Evolutionary conservation across 1,140 invertebrate genomes (phyloP).

Genomic region (Drosophila tropicalis): DNA sequence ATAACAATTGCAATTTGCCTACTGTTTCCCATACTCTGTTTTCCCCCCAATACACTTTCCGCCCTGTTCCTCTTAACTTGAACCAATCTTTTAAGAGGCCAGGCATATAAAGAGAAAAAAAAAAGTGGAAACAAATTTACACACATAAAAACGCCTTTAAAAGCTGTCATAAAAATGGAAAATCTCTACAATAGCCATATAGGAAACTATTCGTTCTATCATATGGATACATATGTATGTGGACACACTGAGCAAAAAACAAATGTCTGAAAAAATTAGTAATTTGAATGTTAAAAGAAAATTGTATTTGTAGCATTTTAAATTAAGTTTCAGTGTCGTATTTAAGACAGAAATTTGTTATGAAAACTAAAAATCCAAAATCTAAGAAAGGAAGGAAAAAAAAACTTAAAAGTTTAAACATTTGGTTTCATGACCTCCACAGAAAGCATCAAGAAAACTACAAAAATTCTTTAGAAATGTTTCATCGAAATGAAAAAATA

Average conservation of each 20-base stretch:
- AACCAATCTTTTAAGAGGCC: conserved; percentile 51
- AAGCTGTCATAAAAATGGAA: conserved; percentile 66
- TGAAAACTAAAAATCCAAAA: no score
- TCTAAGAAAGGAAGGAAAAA: no score
- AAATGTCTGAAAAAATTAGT: no score
- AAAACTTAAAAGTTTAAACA: no score
- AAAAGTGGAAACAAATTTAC: conserved; percentile 64
- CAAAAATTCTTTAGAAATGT: no score
- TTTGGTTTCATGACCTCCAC: no score
- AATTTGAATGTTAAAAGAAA: no score
- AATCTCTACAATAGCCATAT: conserved; percentile 44
- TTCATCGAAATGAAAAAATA: no score
- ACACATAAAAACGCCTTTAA: conserved; percentile 62
- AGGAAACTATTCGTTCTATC: conserved; percentile 30
- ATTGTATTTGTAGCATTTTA: no score
- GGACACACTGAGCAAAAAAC: not conserved
- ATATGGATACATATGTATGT: conserved; percentile 50
- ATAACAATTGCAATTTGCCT: conserved; percentile 59
- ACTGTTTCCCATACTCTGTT: conserved; percentile 36
- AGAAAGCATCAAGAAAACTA: no score
- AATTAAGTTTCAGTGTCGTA: no score
- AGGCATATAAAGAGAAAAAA: conserved; percentile 45
- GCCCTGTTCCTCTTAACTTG: not conserved
- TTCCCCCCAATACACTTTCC: not conserved
- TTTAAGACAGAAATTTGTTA: no score